Percentiles rank a stretch among this genome's conserved stretches.
These are phyloP conservation scores for Ruditapes philippinarum DNA, from an alignment of 1,140 invertebrate genomes.

Conservation along the genomic window DNA sequence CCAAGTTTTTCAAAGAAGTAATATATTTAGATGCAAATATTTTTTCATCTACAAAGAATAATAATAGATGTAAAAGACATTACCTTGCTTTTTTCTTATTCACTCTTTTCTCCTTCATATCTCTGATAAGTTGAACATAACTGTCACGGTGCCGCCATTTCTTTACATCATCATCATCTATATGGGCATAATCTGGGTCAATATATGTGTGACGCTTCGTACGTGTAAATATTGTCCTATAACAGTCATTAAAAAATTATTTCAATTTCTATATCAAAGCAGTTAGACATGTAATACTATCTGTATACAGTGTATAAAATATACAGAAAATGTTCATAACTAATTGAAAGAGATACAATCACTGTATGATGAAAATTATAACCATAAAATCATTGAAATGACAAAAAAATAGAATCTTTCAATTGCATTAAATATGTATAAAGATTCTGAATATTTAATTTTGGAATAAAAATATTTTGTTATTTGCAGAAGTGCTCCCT, in stretches of 20 bases:
- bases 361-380: too few species aligned
- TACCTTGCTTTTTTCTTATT: constrained; percentile 79
- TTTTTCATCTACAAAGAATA: too few species aligned
- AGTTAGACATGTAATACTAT: not conserved
- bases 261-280: not conserved
- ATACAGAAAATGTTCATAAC: not conserved
- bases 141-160: constrained; percentile 77
- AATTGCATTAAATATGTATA: too few species aligned
- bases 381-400: too few species aligned
- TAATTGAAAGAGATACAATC: not conserved
- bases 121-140: constrained; percentile 81
- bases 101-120: constrained; percentile 79
- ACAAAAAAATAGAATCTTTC: too few species aligned
- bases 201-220: constrained; percentile 83
- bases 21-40: too few species aligned
- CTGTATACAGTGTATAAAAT: not conserved
- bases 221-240: constrained; percentile 85
- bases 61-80: too few species aligned
- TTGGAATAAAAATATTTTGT: too few species aligned
- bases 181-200: constrained; percentile 86
- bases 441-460: too few species aligned
- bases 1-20: too few species aligned
- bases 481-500: too few species aligned
- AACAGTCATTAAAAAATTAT: constrained; percentile 24
- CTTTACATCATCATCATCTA: constrained; percentile 78